Evolutionary conservation across 2,888 invertebrate species (phyloP), one percentile per base, ranked within the genome.

Genomic region (Leptinotarsa peninsularis): DNA sequence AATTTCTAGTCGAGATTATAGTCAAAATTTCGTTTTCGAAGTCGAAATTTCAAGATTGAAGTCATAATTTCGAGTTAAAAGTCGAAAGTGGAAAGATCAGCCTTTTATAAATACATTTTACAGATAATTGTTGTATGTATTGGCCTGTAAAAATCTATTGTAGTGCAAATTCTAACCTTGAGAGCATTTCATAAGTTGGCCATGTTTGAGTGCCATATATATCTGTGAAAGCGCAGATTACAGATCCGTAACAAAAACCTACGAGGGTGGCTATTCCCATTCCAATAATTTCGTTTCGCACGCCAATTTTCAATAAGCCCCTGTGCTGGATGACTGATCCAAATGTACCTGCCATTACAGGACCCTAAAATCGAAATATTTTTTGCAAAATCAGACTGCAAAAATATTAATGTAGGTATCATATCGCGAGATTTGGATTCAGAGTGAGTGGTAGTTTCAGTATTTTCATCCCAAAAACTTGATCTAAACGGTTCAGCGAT

Each of bases 261-360:
- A 93, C 91, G 7, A 91, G 78, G 4, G 94, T 89, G 63, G 94
- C 93, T 21, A 94, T 84, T 68, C 91, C 88, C 58, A 95, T 89
- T 0, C 94, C 94, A 68, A 93, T 87, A 10, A 93, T 82, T 83
- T 94, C 94, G 79, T 93, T 93, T 50, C 89, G 88, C 43, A 94
- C 87, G 0, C 95, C 95, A 81, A 93, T 90, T 68, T 89, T 90
- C 78, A 92, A 90, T 10, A 95, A 88, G 0, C 91, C 89, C 33
- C 89, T 88, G 84, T 94, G 94, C 72, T 91, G 88, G 27, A 95
- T 93, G 1, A 93, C 93, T 2, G 92, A 91, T 1, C 95, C 95
- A 83, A 95, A 92, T 0, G 94, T 94, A 4, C 92, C 92, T 0
- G 94, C 95, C 85, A 94, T 92, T 80, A 95, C 94, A 1, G 95